Percentiles rank a stretch among this genome's conserved stretches.
Conservation (phyloP, 2,797 vertebrate species). For the Emys orbicularis region DNA sequence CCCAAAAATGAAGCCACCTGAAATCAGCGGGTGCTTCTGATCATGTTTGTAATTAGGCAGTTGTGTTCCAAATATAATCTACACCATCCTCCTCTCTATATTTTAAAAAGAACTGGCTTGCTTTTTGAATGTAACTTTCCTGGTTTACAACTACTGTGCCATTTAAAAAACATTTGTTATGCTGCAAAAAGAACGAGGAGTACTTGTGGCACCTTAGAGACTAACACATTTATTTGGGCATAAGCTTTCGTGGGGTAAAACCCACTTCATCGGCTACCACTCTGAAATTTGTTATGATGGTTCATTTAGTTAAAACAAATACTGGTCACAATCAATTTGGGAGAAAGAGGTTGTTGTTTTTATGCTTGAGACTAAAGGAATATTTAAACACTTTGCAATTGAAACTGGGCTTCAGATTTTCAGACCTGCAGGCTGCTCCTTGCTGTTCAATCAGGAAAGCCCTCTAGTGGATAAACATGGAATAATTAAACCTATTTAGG, state of each 20-base stretch:
- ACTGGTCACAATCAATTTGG: background rate
- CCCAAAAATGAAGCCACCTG: background rate
- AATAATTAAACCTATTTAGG: background rate
- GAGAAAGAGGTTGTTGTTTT: background rate
- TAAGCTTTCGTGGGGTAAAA: too few relatives aligned
- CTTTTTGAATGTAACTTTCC: background rate
- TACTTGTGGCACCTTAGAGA: too few relatives aligned
- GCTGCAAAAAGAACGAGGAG: too few relatives aligned
- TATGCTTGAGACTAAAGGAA: background rate
- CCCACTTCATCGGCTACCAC: too few relatives aligned
- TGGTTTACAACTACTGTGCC: background rate
- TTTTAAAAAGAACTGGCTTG: background rate
- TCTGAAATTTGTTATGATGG: background rate
- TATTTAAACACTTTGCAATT: background rate
- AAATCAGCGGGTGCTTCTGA: background rate
- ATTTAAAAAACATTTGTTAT: background rate
- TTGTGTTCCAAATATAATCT: background rate
- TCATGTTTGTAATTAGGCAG: background rate
- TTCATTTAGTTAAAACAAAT: background rate
- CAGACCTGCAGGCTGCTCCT: rapidly evolving
- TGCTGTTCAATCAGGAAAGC: background rate
- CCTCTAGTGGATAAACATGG: constrained; percentile 38
- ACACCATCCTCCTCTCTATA: background rate
- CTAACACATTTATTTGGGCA: too few relatives aligned
- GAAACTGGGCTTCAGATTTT: background rate